Evolutionary conservation across 53 echinoderm and acorn worm genomes (phyloP).

Genomic region (Mesocentrotus franciscanus): DNA sequence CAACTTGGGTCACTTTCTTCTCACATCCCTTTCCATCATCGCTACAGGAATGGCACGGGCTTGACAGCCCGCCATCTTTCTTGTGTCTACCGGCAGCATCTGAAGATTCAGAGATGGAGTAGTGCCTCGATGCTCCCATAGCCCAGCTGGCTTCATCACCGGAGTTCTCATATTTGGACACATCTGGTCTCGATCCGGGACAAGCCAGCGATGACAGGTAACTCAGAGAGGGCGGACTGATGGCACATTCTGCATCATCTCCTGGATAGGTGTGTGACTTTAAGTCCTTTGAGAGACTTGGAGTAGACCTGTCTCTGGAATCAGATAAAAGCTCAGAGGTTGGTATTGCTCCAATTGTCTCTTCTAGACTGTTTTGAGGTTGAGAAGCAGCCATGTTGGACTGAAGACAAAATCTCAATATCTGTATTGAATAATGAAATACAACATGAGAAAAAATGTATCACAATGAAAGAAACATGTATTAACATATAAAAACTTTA

Average conservation of each 20-base stretch:
- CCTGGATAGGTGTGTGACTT: background rate
- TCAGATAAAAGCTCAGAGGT: background rate
- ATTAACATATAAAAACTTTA: background rate
- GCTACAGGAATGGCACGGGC: conserved; percentile 40
- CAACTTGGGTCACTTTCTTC: conserved; percentile 80
- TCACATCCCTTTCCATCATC: conserved; percentile 82
- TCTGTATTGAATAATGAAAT: background rate
- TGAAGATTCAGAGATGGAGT: conserved; percentile 25
- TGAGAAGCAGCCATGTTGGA: conserved; percentile 2
- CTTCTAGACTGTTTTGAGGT: background rate
- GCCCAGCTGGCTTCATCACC: background rate
- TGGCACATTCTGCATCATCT: background rate
- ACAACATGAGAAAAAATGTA: background rate
- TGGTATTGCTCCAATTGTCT: background rate
- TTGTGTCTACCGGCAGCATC: background rate
- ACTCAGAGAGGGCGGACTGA: background rate
- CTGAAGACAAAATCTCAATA: background rate
- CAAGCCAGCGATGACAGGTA: conserved; percentile 32
- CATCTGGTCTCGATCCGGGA: background rate
- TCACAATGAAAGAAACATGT: background rate
- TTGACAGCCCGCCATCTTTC: background rate
- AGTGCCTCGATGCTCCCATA: conserved; percentile 15
- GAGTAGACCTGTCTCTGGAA: background rate
- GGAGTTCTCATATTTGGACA: background rate
- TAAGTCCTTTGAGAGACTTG: background rate